Evolutionary conservation across 1,140 invertebrate genomes (phyloP).

Genomic region (Phocides pigmalion): DNA sequence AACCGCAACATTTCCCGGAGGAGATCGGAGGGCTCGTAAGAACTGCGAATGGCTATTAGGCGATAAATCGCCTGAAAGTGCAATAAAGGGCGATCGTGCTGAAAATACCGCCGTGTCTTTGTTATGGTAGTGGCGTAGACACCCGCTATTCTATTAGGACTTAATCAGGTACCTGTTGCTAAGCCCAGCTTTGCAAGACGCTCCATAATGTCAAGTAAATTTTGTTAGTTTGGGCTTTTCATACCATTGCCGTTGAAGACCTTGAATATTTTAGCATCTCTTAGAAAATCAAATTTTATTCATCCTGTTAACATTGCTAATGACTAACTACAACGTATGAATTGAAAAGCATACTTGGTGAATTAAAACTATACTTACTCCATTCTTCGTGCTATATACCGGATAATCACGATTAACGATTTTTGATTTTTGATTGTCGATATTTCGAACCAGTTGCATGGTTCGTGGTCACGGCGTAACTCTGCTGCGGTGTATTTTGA

Average conservation of each 20-base stretch:
- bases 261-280: no score
- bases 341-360: no score
- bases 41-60: conserved; percentile 23
- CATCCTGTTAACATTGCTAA: no score
- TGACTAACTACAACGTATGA: no score
- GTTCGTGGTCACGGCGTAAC: no score
- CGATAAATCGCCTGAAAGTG: conserved; percentile 40
- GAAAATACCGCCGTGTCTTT: conserved; percentile 28
- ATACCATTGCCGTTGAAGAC: background rate
- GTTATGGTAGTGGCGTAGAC: conserved; percentile 44
- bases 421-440: no score
- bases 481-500: no score
- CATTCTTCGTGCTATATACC: no score
- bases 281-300: no score
- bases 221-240: background rate
- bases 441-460: no score
- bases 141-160: conserved; percentile 38
- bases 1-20: conserved; percentile 9
- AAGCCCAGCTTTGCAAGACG: conserved; percentile 14
- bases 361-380: no score
- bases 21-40: conserved; percentile 13
- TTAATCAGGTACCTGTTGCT: conserved; percentile 44
- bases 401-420: no score
- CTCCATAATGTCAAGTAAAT: background rate
- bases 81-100: conserved; percentile 38